phyloP scores from a whole-genome alignment of 2,888 invertebrate genomes.

The Diogma glabrata region DNA sequence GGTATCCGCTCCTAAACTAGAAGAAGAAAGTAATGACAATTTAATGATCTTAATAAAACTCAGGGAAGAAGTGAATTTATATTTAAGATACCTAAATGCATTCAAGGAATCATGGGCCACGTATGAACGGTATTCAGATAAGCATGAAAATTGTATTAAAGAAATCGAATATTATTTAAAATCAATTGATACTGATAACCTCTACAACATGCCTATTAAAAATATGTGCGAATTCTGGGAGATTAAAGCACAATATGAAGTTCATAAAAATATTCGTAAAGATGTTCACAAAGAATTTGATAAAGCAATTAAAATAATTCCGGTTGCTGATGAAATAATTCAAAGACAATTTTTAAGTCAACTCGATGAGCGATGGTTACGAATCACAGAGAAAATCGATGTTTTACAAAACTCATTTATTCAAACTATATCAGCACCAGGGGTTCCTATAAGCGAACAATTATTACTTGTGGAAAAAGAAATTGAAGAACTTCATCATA shows the following conservation, averaged over 20 bases:
- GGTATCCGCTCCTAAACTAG: constrained; percentile 61
- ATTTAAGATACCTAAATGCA: constrained; percentile 55
- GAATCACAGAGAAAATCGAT: constrained; percentile 49
- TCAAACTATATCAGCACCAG: constrained; percentile 58
- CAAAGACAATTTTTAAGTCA: constrained; percentile 69
- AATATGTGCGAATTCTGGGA: constrained; percentile 81
- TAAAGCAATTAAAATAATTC: constrained; percentile 63
- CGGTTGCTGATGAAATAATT: constrained; percentile 72
- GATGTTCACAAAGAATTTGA: constrained; percentile 64
- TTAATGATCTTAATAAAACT: constrained; percentile 59
- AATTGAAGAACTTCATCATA: constrained; percentile 56
- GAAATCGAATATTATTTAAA: constrained; percentile 59
- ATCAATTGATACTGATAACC: constrained; percentile 47
- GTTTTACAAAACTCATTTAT: constrained; percentile 55
- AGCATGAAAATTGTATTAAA: constrained; percentile 65
- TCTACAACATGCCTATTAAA: constrained; percentile 48
- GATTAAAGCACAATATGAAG: constrained; percentile 75
- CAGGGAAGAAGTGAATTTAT: constrained; percentile 63
- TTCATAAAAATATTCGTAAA: constrained; percentile 63
- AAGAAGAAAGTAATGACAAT: constrained; percentile 60
- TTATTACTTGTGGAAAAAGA: constrained; percentile 64
- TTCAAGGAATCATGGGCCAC: constrained; percentile 69
- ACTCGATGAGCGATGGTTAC: constrained; percentile 64
- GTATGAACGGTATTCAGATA: constrained; percentile 60
- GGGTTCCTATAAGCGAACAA: constrained; percentile 63